These are phyloP conservation scores for Recurvirostra avosetta DNA, from an alignment of 2,113 vertebrate genomes.

Conservation along the genomic window DNA sequence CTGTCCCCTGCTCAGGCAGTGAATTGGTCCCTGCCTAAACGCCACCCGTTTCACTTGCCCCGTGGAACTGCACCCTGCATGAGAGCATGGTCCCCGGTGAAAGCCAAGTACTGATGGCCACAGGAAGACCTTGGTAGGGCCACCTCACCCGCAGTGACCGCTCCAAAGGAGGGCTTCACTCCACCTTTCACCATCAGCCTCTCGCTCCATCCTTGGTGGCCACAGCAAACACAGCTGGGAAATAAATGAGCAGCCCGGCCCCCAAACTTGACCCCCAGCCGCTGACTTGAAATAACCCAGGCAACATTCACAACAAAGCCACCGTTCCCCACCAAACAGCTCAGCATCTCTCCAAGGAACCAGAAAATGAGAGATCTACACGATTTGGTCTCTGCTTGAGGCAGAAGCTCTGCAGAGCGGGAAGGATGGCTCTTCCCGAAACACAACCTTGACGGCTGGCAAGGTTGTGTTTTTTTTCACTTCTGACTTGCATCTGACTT, in stretches of 20 bases:
- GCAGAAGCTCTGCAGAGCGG: neutral
- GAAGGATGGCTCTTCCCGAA: neutral
- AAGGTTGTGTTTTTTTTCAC: neutral
- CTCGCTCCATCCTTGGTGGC: accelerated
- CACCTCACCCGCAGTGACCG: neutral
- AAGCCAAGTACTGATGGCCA: accelerated
- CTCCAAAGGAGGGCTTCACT: neutral
- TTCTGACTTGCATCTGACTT: neutral
- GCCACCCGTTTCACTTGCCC: neutral
- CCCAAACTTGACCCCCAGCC: neutral
- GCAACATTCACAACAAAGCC: neutral
- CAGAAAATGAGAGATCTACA: neutral
- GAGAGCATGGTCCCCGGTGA: accelerated
- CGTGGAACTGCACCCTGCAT: neutral
- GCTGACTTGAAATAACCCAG: neutral
- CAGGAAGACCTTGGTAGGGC: neutral
- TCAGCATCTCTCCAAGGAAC: neutral
- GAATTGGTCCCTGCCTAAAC: neutral
- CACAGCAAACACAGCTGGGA: neutral
- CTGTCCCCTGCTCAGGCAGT: neutral
- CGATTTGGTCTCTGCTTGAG: accelerated
- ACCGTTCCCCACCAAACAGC: neutral
- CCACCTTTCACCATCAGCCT: neutral
- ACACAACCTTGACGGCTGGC: neutral
- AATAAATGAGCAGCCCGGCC: neutral